Base-by-base conservation (phyloP, 92 coral and sea anemone species). In the Parazoanthus atlanticus region DNA sequence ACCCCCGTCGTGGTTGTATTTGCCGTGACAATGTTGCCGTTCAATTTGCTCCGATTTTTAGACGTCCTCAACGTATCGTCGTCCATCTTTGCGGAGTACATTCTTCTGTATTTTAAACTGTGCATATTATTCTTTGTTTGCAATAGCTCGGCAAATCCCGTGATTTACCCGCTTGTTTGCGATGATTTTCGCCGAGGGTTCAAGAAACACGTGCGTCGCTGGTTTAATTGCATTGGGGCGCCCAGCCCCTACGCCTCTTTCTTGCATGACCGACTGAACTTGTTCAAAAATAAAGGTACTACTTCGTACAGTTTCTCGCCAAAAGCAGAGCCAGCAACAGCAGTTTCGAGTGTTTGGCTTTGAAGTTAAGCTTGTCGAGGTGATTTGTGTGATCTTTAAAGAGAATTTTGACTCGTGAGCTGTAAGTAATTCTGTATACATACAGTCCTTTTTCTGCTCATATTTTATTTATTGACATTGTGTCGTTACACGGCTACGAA, bases 141-240 rank as follows among this genome's bases (percentile, higher is more conserved):
- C 81, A 95, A 95, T 87, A 95, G 98, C 82, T 95, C 98, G n/a
- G 98, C 96, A 54, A 95, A 95, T 91, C 98, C 98, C 5, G 90
- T 95, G n/a, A 95, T 95, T 49, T 95, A 95, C 76, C 93, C 98
- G 81, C 86, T 95, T 58, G 92, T 95, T 82, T 93, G 98, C 71
- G 98, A 89, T 36, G 98, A 95, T 73, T 95, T 95, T 86, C 96
- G 98, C 70, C 94, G 91, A 82, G 98, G 96, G 3, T 95, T 95
- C 75, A 91, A 91, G 66, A 92, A 93, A 93, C 96, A 95, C 73
- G 28, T 95, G 26, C 79, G 85, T 28, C 94, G 89, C 78, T 95
- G 96, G 66, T 49, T 85, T 0, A 75, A 79, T 30, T 90, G 93
- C 2, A 30, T 38, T 0, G 28, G 86, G 2, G 81, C 76, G 46